Base-by-base conservation (phyloP, 1,140 invertebrate genomes). In the Formica selysi region DNA sequence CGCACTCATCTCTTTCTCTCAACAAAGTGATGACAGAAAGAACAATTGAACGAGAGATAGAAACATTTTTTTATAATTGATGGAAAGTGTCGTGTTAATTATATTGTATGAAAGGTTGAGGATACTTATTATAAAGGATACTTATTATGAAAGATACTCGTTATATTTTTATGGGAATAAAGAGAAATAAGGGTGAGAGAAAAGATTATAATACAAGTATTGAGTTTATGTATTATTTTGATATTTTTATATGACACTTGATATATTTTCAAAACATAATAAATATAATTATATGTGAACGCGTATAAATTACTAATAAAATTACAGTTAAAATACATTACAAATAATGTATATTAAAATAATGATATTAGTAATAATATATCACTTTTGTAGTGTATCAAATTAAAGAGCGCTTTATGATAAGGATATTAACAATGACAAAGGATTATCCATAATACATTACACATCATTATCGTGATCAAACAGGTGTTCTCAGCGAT, bases 61-160 rank as follows among this genome's bases (percentile, higher is more conserved):
- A 74, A 74, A 26, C 16, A 8, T 74, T 73, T 41, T 81, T 26
- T 73, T 32, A 32, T 29, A 71, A 81, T 71, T 61, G 22, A 51
- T 13, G 29, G n/a, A 62, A 44, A 61, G 19, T n/a, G 38, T 29
- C 32, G 2, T 22, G 26, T 54, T 85, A 76, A 76, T 76, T 76
- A 76, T 26, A 11, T 22, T 38, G n/a, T 2, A 26, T 2, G 19
- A 26, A 44, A 22, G 11, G 1, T 51, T 51, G 48, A 48, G 13
- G 5, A 19, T 16, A 5, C 0, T 51, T 51, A 51, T 51, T 51
- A 51, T 51, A 4, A 51, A 19, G 16, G 16, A 51, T 51, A 51
- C 4, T 19, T 65, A 41, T 61, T 59, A 16, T 59, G 41, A 6
- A 61, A 1, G 59, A 10, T 32, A 32, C n/a, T 22, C 8, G 6